phyloP scores from a whole-genome alignment of 2,797 vertebrate species.

The Danio tinwini region DNA sequence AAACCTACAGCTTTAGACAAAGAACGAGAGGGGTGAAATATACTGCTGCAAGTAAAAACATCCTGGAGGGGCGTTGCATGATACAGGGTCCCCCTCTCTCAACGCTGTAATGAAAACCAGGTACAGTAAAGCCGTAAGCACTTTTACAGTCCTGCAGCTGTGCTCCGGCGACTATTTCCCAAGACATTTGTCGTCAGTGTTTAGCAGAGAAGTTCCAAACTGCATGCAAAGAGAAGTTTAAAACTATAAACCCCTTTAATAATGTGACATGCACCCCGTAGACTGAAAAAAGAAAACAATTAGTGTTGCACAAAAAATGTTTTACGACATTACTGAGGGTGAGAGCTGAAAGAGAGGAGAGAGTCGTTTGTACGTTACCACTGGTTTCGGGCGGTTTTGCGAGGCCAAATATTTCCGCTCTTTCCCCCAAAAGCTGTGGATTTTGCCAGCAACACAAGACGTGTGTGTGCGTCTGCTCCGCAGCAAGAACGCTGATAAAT shows the following conservation, averaged over 20 bases:
- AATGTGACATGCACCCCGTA: conserved; percentile 26
- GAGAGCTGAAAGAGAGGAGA: conserved; percentile 50
- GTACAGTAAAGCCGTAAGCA: not conserved
- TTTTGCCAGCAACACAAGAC: conserved; percentile 57
- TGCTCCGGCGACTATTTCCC: conserved; percentile 2
- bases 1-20: conserved; percentile 44
- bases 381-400: conserved; percentile 62
- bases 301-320: conserved; percentile 31
- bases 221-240: conserved; percentile 29
- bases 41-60: conserved; percentile 54
- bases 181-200: conserved; percentile 19
- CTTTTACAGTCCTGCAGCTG: conserved; percentile 22
- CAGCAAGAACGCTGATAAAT: conserved; percentile 67
- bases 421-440: conserved; percentile 65
- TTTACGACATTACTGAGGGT: conserved; percentile 39
- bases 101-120: conserved; percentile 27
- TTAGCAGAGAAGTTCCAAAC: conserved; percentile 3
- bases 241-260: conserved; percentile 12
- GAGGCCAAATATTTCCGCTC: conserved; percentile 65
- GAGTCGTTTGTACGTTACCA: conserved; percentile 69
- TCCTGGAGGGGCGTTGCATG: conserved; percentile 27
- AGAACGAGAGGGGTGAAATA: conserved; percentile 62
- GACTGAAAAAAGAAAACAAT: conserved; percentile 8
- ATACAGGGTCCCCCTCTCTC: conserved; percentile 24
- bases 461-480: conserved; percentile 61